A percentile compares a stretch with the other conserved stretches of the same genome.
phyloP scores from a whole-genome alignment of 2,888 invertebrate genomes.

The Lithophane ornitopus region DNA sequence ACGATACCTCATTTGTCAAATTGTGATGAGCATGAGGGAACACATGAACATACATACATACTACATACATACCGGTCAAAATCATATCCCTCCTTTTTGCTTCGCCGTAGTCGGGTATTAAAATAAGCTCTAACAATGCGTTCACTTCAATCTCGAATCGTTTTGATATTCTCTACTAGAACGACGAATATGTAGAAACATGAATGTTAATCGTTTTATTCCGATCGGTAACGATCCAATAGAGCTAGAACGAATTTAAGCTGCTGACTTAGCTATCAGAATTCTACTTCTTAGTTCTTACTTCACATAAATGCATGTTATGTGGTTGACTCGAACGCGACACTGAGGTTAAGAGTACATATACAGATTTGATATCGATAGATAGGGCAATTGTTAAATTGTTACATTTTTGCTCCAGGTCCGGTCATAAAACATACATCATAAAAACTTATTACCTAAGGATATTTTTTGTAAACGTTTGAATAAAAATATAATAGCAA shows the following conservation, averaged over 20 bases:
- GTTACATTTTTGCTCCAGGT: background rate
- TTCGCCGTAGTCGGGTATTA: no score
- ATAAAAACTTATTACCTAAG: background rate
- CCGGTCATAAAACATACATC: background rate
- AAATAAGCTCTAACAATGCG: slow-evolving; percentile 21
- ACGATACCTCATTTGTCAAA: no score
- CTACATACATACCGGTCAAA: no score
- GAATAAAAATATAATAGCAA: background rate
- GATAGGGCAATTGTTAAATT: background rate
- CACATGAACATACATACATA: no score
- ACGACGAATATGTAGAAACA: slow-evolving; percentile 36
- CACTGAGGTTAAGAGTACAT: background rate
- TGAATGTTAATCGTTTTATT: slow-evolving; percentile 29
- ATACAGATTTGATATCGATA: no score
- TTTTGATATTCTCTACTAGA: slow-evolving; percentile 43
- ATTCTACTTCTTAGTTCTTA: background rate
- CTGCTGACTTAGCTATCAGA: background rate
- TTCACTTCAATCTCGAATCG: slow-evolving; percentile 4
- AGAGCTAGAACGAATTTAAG: slow-evolving; percentile 10
- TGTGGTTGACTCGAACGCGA: background rate
- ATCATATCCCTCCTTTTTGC: no score
- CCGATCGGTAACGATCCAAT: slow-evolving; percentile 27
- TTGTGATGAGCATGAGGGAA: no score
- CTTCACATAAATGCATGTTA: slow-evolving; percentile 1
- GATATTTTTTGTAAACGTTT: background rate